Percentiles rank a stretch among this genome's conserved stretches.
These are phyloP conservation scores for Halcyon chelicuti DNA, from an alignment of 2,797 vertebrate genomes.

Conservation along the genomic window DNA sequence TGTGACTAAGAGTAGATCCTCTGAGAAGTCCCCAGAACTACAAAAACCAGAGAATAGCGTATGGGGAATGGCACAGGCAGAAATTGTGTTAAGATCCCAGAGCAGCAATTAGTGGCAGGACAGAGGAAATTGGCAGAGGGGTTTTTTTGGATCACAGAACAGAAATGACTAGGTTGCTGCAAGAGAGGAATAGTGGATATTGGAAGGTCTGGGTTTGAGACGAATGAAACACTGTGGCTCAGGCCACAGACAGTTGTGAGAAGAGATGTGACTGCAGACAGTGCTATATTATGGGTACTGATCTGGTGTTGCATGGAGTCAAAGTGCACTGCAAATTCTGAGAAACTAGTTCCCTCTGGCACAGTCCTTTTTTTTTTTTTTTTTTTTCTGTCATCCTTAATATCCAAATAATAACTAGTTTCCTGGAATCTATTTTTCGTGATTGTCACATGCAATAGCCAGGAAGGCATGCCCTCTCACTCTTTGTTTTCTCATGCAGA, in stretches of 20 bases:
- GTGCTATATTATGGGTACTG: not conserved
- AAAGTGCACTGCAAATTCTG: not conserved
- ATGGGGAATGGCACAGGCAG: not conserved
- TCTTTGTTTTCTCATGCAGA: not conserved
- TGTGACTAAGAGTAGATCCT: not conserved
- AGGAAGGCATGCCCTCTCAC: not conserved
- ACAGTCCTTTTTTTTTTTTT: not conserved
- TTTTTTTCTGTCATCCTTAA: not conserved
- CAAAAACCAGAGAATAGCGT: not conserved
- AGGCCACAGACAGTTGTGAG: not conserved
- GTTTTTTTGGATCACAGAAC: not conserved
- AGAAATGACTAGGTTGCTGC: not conserved
- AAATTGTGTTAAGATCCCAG: not conserved
- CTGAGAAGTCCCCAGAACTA: not conserved
- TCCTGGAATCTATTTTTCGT: not conserved
- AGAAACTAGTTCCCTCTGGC: not conserved
- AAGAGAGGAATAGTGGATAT: not conserved
- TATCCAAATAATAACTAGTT: not conserved
- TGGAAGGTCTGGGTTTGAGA: not conserved
- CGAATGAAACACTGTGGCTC: not conserved
- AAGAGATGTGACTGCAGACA: not conserved
- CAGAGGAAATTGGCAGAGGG: not conserved
- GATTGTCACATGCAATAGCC: not conserved
- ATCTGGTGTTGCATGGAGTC: not conserved
- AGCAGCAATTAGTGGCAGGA: not conserved